Evolutionary conservation across 1,140 invertebrate genomes (phyloP), one percentile per base, ranked within the genome.

Genomic region (Ganaspis sp.): DNA sequence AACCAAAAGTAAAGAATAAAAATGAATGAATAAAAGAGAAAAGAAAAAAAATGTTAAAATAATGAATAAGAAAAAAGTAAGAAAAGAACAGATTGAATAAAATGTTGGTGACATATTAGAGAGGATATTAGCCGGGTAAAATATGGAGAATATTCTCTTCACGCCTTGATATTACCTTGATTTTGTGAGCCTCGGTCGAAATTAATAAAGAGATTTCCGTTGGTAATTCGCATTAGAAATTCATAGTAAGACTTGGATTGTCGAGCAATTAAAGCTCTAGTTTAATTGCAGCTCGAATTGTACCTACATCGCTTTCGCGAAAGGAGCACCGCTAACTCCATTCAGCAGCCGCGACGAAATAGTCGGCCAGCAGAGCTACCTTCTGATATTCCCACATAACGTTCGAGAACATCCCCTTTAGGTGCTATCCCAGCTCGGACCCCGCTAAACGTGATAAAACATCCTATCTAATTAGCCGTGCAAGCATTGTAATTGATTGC

Each of bases 181-280:
- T 64, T 64, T n/a, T 64, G 21, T 64, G 11, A 23, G 26, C 26
- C 58, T 6, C 23, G 23, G 21, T 29, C 58, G 58, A 64, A 64
- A 64, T 64, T 64, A 64, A 64, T 64, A 64, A 64, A 64, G 58
- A 64, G 58, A 29, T 64, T 64, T 64, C 58, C 23, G 12, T 64
- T 64, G 12, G 58, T 64, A 64, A 64, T 64, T 64, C 58, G 58
- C 58, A 64, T 64, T 64, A 64, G 58, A 64, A 64, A 64, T 64
- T 64, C 58, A 64, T 64, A 64, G 58, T 34, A 64, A 64, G 58
- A 29, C 58, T 64, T 29, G 58, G 58, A 64, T 64, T 64, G 58
- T 64, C 58, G 58, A 64, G 58, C 58, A 64, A 64, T 64, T 64
- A 64, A 64, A 64, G 58, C 58, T 64, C 58, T 64, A 64, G 58